Percentiles rank a stretch among this genome's conserved stretches.
Conservation (phyloP, 2,113 vertebrate genomes). For the Ailuropoda melanoleuca region DNA sequence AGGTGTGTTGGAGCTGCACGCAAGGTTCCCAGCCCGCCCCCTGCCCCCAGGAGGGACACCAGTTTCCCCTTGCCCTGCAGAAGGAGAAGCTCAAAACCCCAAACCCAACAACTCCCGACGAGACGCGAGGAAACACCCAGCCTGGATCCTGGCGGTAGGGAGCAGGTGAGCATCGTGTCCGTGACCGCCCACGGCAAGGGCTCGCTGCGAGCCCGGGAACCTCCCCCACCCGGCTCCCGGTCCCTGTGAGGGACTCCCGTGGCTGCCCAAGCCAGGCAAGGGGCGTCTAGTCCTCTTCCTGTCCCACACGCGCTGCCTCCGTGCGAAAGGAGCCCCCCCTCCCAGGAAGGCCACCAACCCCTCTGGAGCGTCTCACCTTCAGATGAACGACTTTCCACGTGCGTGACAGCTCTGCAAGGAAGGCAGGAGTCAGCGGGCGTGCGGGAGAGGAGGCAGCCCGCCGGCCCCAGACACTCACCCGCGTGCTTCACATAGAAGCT, state of each 20-base stretch:
- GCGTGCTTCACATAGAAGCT: conserved; percentile 89
- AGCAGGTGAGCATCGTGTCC: rapidly evolving
- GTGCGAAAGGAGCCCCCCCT: rapidly evolving
- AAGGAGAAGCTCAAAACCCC: background rate
- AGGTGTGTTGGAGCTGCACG: background rate
- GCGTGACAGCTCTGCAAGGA: conserved; percentile 84
- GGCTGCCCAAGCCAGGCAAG: background rate
- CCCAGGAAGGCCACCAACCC: background rate
- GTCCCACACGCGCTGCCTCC: rapidly evolving
- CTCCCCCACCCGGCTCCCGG: rapidly evolving
- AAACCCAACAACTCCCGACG: rapidly evolving
- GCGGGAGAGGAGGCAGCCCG: rapidly evolving
- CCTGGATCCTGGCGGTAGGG: rapidly evolving
- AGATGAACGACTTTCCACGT: conserved; percentile 92
- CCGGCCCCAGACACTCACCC: conserved; percentile 80
- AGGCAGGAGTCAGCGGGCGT: rapidly evolving
- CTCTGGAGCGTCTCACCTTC: conserved; percentile 82
- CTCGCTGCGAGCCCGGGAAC: background rate
- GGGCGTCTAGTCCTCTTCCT: background rate
- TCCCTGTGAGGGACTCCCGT: background rate
- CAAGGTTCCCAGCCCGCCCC: background rate
- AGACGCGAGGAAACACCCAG: rapidly evolving
- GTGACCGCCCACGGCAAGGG: rapidly evolving
- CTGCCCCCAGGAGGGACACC: background rate
- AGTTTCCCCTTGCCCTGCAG: background rate